Base-by-base conservation (phyloP, 1,140 invertebrate species). In the Drosophila rufa region DNA sequence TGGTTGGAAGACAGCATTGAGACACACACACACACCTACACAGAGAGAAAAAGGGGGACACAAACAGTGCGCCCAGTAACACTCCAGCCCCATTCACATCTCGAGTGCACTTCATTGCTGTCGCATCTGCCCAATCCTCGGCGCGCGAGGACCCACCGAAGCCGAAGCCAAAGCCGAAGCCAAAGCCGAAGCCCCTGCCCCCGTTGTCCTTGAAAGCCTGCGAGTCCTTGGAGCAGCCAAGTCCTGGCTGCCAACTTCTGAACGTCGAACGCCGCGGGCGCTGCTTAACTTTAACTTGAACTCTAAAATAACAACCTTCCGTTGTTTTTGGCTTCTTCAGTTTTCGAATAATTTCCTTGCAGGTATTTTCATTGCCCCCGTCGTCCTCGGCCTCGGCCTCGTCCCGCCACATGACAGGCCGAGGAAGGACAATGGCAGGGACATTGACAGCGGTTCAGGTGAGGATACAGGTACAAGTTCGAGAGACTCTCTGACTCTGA, bases 201-300 rank as follows among this genome's bases (percentile, higher is more conserved):
- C 30, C 17, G 14, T n/a, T 19, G 53, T 56, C 53, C 53, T 56
- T 56, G 53, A 56, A 56, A 22, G 53, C 33, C 46, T 40, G 27
- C 36, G 45, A 45, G 40, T 45, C 64, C 53, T 58, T 62, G 62
- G 30, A 33, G 45, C 42, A 56, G 56, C 19, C 50, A 38, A 55
- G 69, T 69, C 75, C 75, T 70, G 56, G 42, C 61, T 68, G 55
- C 51, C 51, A 55, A 55, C 38, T 60, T 65, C 27, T 68, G 55
- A 69, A 70, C 68, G 77, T 67, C 70, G 74, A 77, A 60, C 27
- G 74, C 84, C 70, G 64, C 67, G 57, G 81, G 84, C 85, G 70
- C 85, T 90, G 81, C 84, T 89, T 89, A 89, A 89, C 84, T 89
- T 89, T 89, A 89, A 89, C 84, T 89, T 89, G 85, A 89, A 89